Evolutionary conservation across 2,797 vertebrate genomes (phyloP).

Genomic region (Pangasius krempfi): DNA sequence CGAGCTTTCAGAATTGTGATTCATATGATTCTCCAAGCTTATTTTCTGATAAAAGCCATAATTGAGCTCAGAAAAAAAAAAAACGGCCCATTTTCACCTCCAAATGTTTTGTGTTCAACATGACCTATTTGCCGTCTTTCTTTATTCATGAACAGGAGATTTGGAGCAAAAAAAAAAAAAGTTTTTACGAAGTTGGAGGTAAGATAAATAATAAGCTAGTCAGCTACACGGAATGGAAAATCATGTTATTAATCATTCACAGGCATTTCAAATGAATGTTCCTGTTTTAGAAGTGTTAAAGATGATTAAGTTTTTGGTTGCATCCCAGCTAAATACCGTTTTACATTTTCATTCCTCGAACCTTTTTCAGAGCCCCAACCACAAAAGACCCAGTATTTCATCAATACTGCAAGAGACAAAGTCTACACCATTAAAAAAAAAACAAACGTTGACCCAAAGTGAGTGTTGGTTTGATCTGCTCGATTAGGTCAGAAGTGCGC

Average conservation of each 20-base stretch:
- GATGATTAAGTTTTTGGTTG: neutral
- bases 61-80: neutral
- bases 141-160: neutral
- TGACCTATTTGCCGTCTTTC: neutral
- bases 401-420: neutral
- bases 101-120: constrained; percentile 26
- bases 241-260: neutral
- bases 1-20: neutral
- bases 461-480: neutral
- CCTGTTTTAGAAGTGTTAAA: neutral
- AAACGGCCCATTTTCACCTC: neutral
- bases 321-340: neutral
- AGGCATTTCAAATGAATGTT: neutral
- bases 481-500: neutral
- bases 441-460: neutral
- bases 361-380: neutral
- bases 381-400: neutral
- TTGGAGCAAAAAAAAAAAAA: neutral
- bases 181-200: neutral
- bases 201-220: neutral
- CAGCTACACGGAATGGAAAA: neutral
- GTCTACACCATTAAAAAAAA: neutral
- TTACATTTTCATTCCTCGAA: neutral
- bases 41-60: neutral
- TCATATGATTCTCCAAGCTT: neutral